Percentiles rank a stretch among this genome's conserved stretches.
Conservation (phyloP, 2,888 invertebrate genomes). For the Dorcus hopei region DNA sequence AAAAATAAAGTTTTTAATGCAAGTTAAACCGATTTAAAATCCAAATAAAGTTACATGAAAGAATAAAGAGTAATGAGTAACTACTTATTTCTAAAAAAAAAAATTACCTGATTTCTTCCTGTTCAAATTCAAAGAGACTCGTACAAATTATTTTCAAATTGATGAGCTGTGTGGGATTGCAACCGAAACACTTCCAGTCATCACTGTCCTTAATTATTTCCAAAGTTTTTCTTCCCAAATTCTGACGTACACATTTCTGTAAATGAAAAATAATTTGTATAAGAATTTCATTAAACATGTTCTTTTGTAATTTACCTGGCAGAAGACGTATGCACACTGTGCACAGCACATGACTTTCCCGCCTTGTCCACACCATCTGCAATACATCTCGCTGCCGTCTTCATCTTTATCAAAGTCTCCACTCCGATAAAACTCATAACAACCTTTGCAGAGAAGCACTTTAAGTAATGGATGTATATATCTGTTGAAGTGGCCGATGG, state of each 20-base stretch:
- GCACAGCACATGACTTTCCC: slow-evolving; percentile 71
- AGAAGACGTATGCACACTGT: slow-evolving; percentile 70
- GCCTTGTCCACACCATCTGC: slow-evolving; percentile 80
- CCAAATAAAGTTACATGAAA: too few species aligned
- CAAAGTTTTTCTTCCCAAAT: slow-evolving; percentile 64
- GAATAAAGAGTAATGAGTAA: too few species aligned
- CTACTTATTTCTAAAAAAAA: too few species aligned
- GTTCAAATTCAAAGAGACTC: slow-evolving; percentile 67
- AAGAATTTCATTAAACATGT: neutral
- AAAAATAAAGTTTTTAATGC: too few species aligned
- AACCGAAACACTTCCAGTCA: slow-evolving; percentile 78
- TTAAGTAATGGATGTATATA: slow-evolving; percentile 70
- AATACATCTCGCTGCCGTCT: slow-evolving; percentile 79
- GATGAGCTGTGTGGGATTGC: slow-evolving; percentile 64
- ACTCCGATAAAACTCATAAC: slow-evolving; percentile 75
- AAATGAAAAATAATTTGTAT: slow-evolving; percentile 34
- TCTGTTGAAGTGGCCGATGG: slow-evolving; percentile 61
- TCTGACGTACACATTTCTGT: slow-evolving; percentile 71
- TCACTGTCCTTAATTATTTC: slow-evolving; percentile 72
- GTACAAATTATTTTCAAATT: slow-evolving; percentile 67
- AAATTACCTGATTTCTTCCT: slow-evolving; percentile 57
- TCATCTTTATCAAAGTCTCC: slow-evolving; percentile 81
- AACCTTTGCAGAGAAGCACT: slow-evolving; percentile 68
- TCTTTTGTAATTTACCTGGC: slow-evolving; percentile 53
- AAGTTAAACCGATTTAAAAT: too few species aligned